Conservation (phyloP, 2,797 vertebrate genomes). For the Pangasius djambal region DNA sequence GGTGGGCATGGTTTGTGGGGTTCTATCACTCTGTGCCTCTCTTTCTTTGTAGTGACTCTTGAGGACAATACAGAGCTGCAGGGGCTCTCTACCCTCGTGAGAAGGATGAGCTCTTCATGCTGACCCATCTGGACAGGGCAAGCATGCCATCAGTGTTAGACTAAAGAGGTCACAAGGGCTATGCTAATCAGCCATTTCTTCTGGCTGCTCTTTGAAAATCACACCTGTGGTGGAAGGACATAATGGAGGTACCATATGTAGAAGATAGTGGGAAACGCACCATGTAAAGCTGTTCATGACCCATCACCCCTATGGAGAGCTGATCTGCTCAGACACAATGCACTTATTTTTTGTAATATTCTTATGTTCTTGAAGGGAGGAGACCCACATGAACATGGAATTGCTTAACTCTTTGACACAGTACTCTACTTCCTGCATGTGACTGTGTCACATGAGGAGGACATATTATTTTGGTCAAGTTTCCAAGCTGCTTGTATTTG, state of each 20-base stretch:
- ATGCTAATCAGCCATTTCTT: slow-evolving; percentile 14
- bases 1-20: not conserved
- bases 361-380: no score
- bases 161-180: slow-evolving; percentile 24
- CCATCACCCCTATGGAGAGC: not conserved
- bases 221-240: slow-evolving; percentile 9
- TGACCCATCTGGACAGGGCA: slow-evolving; percentile 31
- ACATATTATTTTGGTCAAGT: not conserved
- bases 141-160: slow-evolving; percentile 1
- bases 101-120: slow-evolving; percentile 11
- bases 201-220: not conserved
- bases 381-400: slow-evolving; percentile 16
- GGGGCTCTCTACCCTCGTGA: not conserved
- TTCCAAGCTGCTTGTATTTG: not conserved
- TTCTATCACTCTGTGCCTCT: not conserved
- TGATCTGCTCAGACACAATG: not conserved
- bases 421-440: not conserved
- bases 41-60: slow-evolving; percentile 13
- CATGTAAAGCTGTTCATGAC: not conserved
- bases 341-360: not conserved
- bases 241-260: slow-evolving; percentile 3
- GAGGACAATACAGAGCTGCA: slow-evolving; percentile 2
- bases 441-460: slow-evolving; percentile 11
- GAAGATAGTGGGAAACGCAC: not conserved
- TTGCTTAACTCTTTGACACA: slow-evolving; percentile 9